phyloP scores from a whole-genome alignment of 1,140 invertebrate species.

The Danaus plexippus region DNA sequence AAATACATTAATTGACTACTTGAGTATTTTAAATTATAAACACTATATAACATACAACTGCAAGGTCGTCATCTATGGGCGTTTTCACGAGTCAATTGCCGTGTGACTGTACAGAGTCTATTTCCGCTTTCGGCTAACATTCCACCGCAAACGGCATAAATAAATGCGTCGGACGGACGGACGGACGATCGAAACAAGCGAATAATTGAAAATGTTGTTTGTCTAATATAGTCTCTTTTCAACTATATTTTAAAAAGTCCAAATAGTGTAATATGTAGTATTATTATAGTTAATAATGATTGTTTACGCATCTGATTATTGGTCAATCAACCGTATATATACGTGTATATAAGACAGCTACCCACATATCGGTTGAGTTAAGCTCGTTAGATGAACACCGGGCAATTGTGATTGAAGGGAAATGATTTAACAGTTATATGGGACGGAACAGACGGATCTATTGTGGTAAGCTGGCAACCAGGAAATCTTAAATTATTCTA shows the following conservation, averaged over 20 bases:
- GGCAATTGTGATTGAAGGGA: constrained; percentile 39
- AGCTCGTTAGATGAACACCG: constrained; percentile 34
- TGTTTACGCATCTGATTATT: not conserved
- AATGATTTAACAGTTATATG: constrained; percentile 49
- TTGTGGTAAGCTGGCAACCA: constrained; percentile 44
- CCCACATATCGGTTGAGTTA: constrained; percentile 42
- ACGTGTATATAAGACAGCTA: constrained; percentile 10
- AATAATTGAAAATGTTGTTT: constrained; percentile 1
- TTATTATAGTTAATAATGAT: no score
- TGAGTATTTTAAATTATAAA: no score
- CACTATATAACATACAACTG: not conserved
- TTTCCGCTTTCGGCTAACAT: constrained; percentile 38
- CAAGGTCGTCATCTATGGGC: constrained; percentile 26
- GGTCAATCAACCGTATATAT: constrained; percentile 6
- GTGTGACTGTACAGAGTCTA: constrained; percentile 37
- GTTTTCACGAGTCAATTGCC: constrained; percentile 38
- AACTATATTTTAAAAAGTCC: no score
- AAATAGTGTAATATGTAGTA: no score
- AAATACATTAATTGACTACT: no score
- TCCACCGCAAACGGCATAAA: constrained; percentile 32
- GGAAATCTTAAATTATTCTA: constrained; percentile 56
- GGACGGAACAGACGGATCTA: constrained; percentile 43
- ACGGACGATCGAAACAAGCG: constrained; percentile 1
- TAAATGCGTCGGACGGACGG: constrained; percentile 18
- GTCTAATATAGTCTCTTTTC: no score